Evolutionary conservation across 1,140 invertebrate genomes (phyloP).

Genomic region (Psilanteris sp.): DNA sequence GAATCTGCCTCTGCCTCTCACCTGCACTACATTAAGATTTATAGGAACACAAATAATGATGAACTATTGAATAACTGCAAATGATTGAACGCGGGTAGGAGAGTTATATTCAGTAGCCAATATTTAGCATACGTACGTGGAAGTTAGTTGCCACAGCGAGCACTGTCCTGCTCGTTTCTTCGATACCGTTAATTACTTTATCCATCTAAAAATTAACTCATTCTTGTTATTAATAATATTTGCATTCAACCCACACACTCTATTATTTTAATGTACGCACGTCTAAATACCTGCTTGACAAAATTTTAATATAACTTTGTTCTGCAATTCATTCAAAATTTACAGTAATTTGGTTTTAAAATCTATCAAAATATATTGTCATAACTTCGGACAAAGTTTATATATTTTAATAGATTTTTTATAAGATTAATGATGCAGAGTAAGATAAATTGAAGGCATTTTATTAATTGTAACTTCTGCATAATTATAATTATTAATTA

Average conservation of each 20-base stretch:
- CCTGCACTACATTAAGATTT: slow-evolving; percentile 39
- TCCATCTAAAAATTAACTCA: slow-evolving; percentile 82
- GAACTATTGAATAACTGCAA: slow-evolving; percentile 3
- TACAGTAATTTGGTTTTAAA: too few species aligned
- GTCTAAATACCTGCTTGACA: slow-evolving; percentile 63
- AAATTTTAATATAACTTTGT: too few species aligned
- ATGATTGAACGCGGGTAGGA: slow-evolving; percentile 59
- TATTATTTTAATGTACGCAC: slow-evolving; percentile 65
- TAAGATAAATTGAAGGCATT: too few species aligned
- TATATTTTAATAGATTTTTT: too few species aligned
- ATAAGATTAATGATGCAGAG: too few species aligned
- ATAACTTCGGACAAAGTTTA: too few species aligned
- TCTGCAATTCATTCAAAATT: too few species aligned
- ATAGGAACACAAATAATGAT: neutral
- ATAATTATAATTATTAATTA: too few species aligned
- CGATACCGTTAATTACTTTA: slow-evolving; percentile 77
- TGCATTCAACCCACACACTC: slow-evolving; percentile 79
- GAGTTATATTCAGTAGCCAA: slow-evolving; percentile 74
- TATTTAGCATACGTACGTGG: slow-evolving; percentile 78
- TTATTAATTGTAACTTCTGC: too few species aligned
- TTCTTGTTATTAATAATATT: slow-evolving; percentile 81
- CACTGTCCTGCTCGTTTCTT: slow-evolving; percentile 77
- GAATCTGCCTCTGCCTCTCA: slow-evolving; percentile 70
- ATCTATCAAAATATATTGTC: too few species aligned
- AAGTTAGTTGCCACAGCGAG: slow-evolving; percentile 71